phyloP scores from a whole-genome alignment of 2,797 vertebrate genomes.

The Fistularia commersonii region DNA sequence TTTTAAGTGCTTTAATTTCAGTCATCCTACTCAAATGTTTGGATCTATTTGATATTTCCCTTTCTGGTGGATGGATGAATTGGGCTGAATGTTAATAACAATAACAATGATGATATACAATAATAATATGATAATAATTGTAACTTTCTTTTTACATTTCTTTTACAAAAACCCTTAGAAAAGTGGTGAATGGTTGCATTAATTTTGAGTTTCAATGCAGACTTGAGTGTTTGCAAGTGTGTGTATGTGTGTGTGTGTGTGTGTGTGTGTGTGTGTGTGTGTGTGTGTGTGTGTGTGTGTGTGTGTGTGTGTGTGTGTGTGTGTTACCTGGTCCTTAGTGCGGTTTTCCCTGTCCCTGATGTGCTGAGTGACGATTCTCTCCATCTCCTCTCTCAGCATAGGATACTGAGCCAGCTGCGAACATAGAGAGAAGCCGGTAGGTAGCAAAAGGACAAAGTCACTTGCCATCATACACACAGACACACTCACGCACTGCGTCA shows the following conservation, averaged over 20 bases:
- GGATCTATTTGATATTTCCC: no score
- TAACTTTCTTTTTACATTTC: no score
- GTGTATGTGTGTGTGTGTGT: background rate
- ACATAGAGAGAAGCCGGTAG: no score
- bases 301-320: background rate
- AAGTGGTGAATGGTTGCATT: no score
- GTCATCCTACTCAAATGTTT: no score
- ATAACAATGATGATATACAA: no score
- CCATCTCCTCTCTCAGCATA: constrained; percentile 95
- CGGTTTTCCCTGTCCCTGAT: constrained; percentile 93
- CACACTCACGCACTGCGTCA: constrained; percentile 23
- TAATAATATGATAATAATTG: no score
- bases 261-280: background rate
- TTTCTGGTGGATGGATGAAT: no score
- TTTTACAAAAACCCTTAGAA: no score
- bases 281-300: background rate
- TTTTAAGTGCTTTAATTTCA: no score
- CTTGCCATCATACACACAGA: constrained; percentile 6
- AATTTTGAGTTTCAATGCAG: no score
- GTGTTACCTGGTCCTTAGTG: constrained; percentile 89
- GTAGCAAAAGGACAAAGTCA: constrained; percentile 2
- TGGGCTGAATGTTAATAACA: no score
- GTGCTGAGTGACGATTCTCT: constrained; percentile 95
- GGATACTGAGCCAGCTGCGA: constrained; percentile 95
- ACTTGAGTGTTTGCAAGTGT: background rate